These are phyloP conservation scores for Epizoanthus stellaris DNA, from an alignment of 92 coral and sea anemone genomes.

Conservation along the genomic window DNA sequence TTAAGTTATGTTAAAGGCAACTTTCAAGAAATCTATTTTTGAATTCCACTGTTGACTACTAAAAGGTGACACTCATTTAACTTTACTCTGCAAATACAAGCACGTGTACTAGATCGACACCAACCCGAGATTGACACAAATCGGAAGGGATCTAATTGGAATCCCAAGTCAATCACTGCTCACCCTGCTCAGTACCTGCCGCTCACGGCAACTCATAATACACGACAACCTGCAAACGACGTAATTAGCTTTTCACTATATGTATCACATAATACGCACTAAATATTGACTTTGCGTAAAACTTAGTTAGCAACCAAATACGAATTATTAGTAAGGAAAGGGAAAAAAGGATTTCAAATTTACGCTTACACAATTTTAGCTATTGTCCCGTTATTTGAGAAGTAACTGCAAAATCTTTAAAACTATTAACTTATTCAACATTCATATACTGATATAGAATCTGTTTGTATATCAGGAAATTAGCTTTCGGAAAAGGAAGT, in stretches of 20 bases:
- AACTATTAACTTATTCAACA: not conserved
- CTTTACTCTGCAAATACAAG: not conserved
- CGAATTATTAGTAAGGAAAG: not conserved
- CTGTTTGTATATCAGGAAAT: not conserved
- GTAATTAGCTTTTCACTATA: not conserved
- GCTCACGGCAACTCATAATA: not conserved
- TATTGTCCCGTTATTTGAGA: not conserved
- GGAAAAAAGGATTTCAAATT: not conserved
- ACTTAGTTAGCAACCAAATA: not conserved
- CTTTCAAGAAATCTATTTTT: not conserved
- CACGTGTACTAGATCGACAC: slow-evolving; percentile 14
- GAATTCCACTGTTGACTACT: not conserved
- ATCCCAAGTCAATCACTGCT: not conserved
- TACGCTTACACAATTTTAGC: not conserved
- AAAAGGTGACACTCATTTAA: not conserved
- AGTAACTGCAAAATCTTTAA: not conserved
- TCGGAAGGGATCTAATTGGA: not conserved
- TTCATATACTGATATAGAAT: not conserved
- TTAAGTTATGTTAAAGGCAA: not conserved
- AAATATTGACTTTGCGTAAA: not conserved
- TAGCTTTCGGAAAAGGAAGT: not conserved
- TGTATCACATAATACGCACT: not conserved
- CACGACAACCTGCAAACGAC: slow-evolving; percentile 10
- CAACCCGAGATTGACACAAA: not conserved
- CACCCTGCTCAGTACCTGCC: not conserved